These are phyloP conservation scores for Drosophila pseudoobscura DNA, from an alignment of 1,140 invertebrate genomes.

Conservation along the genomic window DNA sequence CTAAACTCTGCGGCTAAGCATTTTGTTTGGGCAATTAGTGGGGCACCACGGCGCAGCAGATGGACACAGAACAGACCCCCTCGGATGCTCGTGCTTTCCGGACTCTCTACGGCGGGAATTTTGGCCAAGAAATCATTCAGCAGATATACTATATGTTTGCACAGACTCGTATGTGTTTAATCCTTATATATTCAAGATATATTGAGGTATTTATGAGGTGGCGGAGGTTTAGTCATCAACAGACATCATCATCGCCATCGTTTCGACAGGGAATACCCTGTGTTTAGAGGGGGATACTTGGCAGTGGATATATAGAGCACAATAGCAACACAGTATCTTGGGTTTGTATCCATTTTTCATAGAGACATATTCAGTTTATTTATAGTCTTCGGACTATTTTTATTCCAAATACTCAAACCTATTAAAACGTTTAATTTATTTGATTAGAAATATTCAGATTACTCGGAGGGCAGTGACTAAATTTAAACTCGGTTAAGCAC, in stretches of 20 bases:
- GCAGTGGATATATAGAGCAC: neutral
- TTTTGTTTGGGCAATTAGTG: slow-evolving; percentile 52
- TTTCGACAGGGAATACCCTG: slow-evolving; percentile 13
- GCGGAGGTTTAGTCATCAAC: slow-evolving; percentile 33
- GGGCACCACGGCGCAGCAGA: slow-evolving; percentile 26
- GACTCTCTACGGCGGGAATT: slow-evolving; percentile 1
- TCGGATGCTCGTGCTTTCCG: neutral
- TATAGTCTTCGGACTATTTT: too few relatives aligned
- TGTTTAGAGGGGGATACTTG: neutral
- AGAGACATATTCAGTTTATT: neutral
- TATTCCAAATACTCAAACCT: slow-evolving; percentile 11
- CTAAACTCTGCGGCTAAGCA: slow-evolving; percentile 18
- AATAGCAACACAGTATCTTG: neutral
- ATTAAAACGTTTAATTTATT: slow-evolving; percentile 42
- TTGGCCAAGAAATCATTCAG: too few relatives aligned
- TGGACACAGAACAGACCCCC: slow-evolving; percentile 16
- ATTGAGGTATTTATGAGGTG: slow-evolving; percentile 38
- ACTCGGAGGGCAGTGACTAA: slow-evolving; percentile 11
- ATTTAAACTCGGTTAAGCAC: slow-evolving; percentile 14
- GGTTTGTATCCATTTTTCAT: neutral
- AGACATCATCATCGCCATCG: slow-evolving; percentile 2
- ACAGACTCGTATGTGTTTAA: neutral
- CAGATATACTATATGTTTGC: neutral
- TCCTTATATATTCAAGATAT: slow-evolving; percentile 43
- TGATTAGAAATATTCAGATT: slow-evolving; percentile 27